Evolutionary conservation across 2,888 invertebrate genomes (phyloP).

Genomic region (Ommatoiulus sabulosus): DNA sequence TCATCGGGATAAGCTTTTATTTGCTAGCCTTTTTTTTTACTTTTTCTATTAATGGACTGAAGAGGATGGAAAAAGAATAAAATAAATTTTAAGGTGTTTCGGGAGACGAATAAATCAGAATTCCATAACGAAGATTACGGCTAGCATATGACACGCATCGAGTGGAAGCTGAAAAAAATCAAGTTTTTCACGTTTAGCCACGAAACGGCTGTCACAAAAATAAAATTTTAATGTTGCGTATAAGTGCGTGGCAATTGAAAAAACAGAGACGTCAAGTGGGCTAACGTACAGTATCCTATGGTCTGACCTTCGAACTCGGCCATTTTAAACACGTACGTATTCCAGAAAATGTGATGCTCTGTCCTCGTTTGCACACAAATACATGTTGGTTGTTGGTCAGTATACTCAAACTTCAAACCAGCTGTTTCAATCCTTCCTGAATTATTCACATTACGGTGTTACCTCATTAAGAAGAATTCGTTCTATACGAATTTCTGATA

Average conservation of each 20-base stretch:
- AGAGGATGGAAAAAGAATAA: constrained; percentile 21
- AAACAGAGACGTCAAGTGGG: background rate
- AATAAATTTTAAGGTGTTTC: constrained; percentile 26
- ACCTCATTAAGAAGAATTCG: no score
- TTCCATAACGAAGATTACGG: background rate
- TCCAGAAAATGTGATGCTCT: no score
- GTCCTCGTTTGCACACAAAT: no score
- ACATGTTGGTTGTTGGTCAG: no score
- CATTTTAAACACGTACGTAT: no score
- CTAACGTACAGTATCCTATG: background rate
- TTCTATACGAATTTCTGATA: no score
- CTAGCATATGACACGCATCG: background rate
- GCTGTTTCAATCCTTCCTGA: no score
- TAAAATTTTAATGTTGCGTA: background rate
- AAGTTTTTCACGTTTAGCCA: background rate
- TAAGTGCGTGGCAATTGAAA: background rate
- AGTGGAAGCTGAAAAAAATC: background rate
- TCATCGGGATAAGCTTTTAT: constrained; percentile 34
- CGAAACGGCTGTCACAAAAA: background rate
- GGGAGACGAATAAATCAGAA: constrained; percentile 20
- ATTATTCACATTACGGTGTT: no score
- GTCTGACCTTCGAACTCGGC: background rate
- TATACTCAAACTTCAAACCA: no score
- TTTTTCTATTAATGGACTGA: constrained; percentile 26
- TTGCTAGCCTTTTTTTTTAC: background rate